Base-by-base conservation (phyloP, 1,140 invertebrate genomes). In the Danaus plexippus region DNA sequence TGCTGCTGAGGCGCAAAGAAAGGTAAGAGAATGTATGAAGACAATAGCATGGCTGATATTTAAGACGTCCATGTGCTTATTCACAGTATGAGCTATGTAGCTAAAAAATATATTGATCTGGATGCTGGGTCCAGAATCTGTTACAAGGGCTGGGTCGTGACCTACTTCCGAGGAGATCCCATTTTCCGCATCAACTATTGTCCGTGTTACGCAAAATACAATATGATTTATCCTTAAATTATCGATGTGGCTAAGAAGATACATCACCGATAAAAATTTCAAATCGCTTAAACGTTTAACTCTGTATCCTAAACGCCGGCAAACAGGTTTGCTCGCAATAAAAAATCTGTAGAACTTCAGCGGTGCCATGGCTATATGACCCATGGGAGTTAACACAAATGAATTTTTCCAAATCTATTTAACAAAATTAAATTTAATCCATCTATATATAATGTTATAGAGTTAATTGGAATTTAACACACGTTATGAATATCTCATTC, bases 1-100 rank as follows among this genome's bases (percentile, higher is more conserved):
- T 88, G 96, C 96, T 61, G 95, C 95, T 42, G 96, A 97, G 81
- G 95, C 96, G 41, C 95, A 97, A 87, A 91, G 93, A 77, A 97
- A 96, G 91, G 96, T 97, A 86, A 90, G 89, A 87, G 61, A 40
- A 45, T 18, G 13, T 22, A 32, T 32, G 22, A 32, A 32, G 22
- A 32, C 7, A 32, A 32, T 6, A 32, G 2, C 22, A 32, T 6
- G 5, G 5, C 22, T 32, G 7, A 32, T 6, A 32, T 32, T 7
- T 32, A 32, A 32, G 22, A 32, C 22, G 22, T 32, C 22, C 22
- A 32, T 32, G 22, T 32, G 22, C 22, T 32, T 8, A 15, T 15
- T 32, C 22, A 32, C 22, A 32, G 22, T 32, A 32, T 32, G 22
- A 32, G 22, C 22, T 32, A n/a, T n/a, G n/a, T n/a, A 32, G 22